Percentiles rank a stretch among this genome's conserved stretches.
phyloP scores from a whole-genome alignment of 2,113 vertebrate genomes.

The Lethenteron reissneri region DNA sequence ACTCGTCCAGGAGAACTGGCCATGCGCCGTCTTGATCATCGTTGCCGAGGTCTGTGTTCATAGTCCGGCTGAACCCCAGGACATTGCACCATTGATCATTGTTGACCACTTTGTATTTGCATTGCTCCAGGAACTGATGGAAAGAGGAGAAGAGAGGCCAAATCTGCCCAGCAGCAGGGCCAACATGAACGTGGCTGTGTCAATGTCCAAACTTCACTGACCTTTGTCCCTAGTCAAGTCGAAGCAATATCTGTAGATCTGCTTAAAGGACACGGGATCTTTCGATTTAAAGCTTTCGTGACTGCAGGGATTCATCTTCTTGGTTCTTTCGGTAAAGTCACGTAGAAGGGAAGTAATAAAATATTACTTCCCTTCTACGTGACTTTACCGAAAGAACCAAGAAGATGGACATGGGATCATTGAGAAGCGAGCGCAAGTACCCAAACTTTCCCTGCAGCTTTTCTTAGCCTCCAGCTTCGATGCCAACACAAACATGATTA shows the following conservation, averaged over 20 bases:
- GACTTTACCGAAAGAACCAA: no score
- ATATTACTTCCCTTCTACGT: no score
- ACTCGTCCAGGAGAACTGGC: constrained; percentile 97
- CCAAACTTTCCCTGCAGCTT: constrained; percentile 83
- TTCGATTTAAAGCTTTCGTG: no score
- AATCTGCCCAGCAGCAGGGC: constrained; percentile 88
- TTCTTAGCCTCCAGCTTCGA: constrained; percentile 85
- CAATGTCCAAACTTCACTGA: constrained; percentile 96
- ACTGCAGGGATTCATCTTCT: no score
- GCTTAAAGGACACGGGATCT: constrained; percentile 91
- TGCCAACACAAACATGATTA: no score
- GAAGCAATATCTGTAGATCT: constrained; percentile 99
- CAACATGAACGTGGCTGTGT: constrained; percentile 97
- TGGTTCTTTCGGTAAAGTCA: no score
- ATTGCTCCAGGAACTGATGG: constrained; percentile 98
- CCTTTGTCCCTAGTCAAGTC: constrained; percentile 98
- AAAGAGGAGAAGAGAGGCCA: constrained; percentile 98
- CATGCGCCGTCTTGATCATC: constrained; percentile 93
- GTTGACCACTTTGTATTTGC: constrained; percentile 99
- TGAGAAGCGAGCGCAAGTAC: constrained; percentile 90
- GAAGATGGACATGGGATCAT: constrained; percentile 50
- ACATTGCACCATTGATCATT: constrained; percentile 99
- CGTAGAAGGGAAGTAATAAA: no score
- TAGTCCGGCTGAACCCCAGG: constrained; percentile 95
- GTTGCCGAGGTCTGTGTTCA: constrained; percentile 96